A percentile compares a stretch with the other conserved stretches of the same genome.
These are phyloP conservation scores for Misgurnus anguillicaudatus DNA, from an alignment of 2,113 vertebrate genomes.

Conservation along the genomic window DNA sequence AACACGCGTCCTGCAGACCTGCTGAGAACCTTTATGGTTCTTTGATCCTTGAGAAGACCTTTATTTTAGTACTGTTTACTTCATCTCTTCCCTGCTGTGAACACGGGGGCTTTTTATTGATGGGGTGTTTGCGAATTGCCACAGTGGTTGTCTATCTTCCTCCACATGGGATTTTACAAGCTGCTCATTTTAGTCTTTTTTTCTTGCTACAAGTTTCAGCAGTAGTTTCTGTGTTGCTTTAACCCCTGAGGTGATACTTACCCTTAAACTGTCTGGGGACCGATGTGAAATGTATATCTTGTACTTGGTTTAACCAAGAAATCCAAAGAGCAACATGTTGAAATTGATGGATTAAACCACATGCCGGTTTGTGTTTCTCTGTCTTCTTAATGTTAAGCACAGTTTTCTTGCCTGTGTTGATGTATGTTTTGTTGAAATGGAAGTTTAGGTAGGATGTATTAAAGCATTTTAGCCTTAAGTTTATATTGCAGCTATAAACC, in stretches of 20 bases:
- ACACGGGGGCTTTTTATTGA: slow-evolving; percentile 16
- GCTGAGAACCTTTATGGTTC: background rate
- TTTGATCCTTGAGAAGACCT: slow-evolving; percentile 24
- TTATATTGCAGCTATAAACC: too few species aligned
- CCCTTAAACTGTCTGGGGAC: background rate
- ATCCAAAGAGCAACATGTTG: background rate
- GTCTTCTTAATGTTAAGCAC: too few species aligned
- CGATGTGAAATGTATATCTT: background rate
- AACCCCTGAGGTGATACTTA: slow-evolving; percentile 9
- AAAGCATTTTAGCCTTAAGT: too few species aligned
- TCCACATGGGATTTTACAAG: slow-evolving; percentile 2
- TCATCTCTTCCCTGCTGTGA: slow-evolving; percentile 27
- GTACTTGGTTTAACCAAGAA: background rate
- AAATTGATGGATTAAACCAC: too few species aligned
- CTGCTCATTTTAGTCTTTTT: background rate
- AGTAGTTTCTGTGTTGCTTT: slow-evolving; percentile 4
- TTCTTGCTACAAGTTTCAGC: background rate
- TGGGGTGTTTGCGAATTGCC: slow-evolving; percentile 18
- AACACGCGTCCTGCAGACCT: slow-evolving; percentile 10
- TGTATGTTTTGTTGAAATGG: too few species aligned
- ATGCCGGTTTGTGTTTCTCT: too few species aligned
- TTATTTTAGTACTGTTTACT: slow-evolving; percentile 29
- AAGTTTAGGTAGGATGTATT: too few species aligned
- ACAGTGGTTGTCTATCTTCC: slow-evolving; percentile 12
- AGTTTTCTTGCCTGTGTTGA: too few species aligned